Evolutionary conservation across 92 coral and sea anemone genomes (phyloP), one percentile per base, ranked within the genome.

Genomic region (Chrysogorgia sp.): DNA sequence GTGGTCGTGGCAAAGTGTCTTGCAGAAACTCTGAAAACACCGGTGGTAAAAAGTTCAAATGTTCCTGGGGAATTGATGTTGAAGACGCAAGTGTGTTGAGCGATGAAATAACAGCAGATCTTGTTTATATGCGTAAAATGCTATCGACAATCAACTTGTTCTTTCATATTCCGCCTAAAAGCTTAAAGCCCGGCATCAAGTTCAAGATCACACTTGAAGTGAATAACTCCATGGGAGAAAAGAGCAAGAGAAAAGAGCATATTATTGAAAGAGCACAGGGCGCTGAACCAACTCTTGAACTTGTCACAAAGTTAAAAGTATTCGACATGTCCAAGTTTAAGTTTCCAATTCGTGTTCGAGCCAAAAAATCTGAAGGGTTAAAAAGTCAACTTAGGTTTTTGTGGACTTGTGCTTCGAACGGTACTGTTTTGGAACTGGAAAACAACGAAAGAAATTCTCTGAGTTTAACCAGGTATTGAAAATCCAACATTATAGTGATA

Each of bases 1-100:
- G 75, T 13, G 58, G n/a, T 47, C 1, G 7, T 0, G 28, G 41
- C 37, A 68, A 24, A 24, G n/a, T 68, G n/a, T 14, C 58, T 2
- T 57, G 56, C 34, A 24, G 14, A 68, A 47, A 41, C 37, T 68
- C 75, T 1, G 43, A 43, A 21, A 41, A 68, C 21, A 68, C 58
- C 29, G 57, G 58, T 1, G 30, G 47, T 8, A 25, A 31, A 15
- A 29, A n/a, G 34, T 41, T 26, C 25, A 1, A 25, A 0, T 68
- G 75, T 29, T n/a, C 0, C 0, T 68, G 75, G 75, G 2, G 4
- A 0, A 21, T 68, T 17, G 41, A 49, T 34, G 75, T 68, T n/a
- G 33, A 1, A 4, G 30, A 68, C 28, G 75, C 41, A 68, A 31
- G 32, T 10, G 26, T 21, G 10, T 9, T 47, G 29, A 35, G 56